Conservation (phyloP, 1,140 invertebrate species). For the Probaryconus sp. region DNA sequence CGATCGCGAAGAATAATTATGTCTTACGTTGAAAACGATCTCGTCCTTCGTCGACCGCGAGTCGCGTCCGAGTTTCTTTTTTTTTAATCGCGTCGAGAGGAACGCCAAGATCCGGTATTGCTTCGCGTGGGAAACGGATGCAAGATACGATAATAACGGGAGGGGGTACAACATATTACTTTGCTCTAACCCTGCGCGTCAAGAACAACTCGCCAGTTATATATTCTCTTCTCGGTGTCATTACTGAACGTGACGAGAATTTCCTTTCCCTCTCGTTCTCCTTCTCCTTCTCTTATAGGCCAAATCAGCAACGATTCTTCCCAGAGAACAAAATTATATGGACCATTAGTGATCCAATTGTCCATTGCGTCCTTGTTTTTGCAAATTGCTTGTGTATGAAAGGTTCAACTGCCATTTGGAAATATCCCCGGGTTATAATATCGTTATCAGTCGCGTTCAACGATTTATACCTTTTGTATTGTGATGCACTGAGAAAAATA, state of each 20-base stretch:
- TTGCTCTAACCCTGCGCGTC: not conserved
- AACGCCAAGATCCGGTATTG: conserved; percentile 38
- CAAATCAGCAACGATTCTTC: no score
- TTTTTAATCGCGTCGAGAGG: conserved; percentile 3
- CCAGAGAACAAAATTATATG: no score
- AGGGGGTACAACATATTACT: conserved; percentile 6
- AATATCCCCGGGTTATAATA: no score
- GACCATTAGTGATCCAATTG: no score
- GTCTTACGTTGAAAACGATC: conserved; percentile 5
- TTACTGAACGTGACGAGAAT: conserved; percentile 8
- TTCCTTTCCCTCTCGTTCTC: not conserved
- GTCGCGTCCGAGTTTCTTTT: not conserved
- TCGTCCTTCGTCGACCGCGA: not conserved
- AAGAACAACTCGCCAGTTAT: conserved; percentile 13
- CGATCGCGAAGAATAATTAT: conserved; percentile 29
- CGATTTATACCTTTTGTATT: no score
- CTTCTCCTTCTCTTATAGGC: no score
- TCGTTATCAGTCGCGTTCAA: no score
- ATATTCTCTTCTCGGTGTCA: conserved; percentile 33
- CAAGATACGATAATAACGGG: no score
- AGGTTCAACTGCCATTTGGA: no score
- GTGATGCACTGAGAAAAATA: no score
- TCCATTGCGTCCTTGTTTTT: no score
- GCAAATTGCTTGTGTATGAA: no score
- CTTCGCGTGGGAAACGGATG: conserved; percentile 51